Percentiles rank a stretch among this genome's conserved stretches.
Conservation (phyloP, 2,797 vertebrate genomes). For the Urocyon cinereoargenteus region DNA sequence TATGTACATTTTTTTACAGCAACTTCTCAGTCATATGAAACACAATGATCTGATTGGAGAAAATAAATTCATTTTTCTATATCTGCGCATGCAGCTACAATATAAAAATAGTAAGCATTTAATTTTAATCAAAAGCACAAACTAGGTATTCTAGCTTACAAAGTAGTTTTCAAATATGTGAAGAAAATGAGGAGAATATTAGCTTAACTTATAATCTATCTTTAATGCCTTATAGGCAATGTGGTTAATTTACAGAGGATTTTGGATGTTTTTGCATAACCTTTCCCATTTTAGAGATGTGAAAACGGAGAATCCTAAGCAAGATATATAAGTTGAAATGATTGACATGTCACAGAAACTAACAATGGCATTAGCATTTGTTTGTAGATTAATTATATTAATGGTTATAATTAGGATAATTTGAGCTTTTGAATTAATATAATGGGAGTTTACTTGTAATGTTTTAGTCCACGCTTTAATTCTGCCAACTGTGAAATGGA, state of each 20-base stretch:
- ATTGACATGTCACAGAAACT: not conserved
- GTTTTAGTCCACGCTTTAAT: constrained; percentile 70
- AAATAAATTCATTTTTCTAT: constrained; percentile 33
- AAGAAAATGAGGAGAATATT: not conserved
- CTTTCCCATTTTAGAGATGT: not conserved
- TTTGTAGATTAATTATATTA: constrained; percentile 70
- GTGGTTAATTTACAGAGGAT: not conserved
- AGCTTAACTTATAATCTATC: not conserved
- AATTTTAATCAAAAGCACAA: not conserved
- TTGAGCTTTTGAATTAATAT: constrained; percentile 63
- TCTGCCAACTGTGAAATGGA: constrained; percentile 68
- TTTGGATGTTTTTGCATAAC: not conserved
- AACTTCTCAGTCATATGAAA: not conserved
- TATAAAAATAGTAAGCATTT: constrained; percentile 30
- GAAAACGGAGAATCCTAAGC: not conserved
- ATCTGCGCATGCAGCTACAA: not conserved
- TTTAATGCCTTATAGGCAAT: not conserved
- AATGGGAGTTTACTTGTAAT: constrained; percentile 59
- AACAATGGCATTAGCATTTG: constrained; percentile 57
- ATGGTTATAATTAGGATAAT: constrained; percentile 69
- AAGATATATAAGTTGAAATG: constrained; percentile 15
- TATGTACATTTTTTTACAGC: not conserved
- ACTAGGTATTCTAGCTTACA: not conserved
- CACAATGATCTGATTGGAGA: not conserved
- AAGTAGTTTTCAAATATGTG: constrained; percentile 1